Conservation (phyloP, 1,140 invertebrate species). For the Meloidogyne exigua region DNA sequence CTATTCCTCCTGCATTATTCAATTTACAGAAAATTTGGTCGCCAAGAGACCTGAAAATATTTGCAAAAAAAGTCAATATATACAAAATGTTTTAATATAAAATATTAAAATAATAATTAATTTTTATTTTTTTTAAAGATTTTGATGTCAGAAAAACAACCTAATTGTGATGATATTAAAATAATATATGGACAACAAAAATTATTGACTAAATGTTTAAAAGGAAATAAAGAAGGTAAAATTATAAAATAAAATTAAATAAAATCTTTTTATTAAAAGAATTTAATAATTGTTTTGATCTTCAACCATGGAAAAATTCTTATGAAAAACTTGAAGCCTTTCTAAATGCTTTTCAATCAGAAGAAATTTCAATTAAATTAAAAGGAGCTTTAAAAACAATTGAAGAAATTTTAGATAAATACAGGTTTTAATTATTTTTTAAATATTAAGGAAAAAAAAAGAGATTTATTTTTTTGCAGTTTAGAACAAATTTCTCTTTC, state of each 20-base stretch:
- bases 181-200: background rate
- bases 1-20: background rate
- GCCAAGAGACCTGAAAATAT: background rate
- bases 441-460: slow-evolving; percentile 32
- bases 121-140: background rate
- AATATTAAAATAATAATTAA: background rate
- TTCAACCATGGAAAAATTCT: slow-evolving; percentile 59
- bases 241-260: background rate
- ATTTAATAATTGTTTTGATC: slow-evolving; percentile 64
- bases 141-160: background rate
- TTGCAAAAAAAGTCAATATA: background rate
- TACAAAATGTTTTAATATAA: no score
- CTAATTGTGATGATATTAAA: background rate
- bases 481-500: slow-evolving; percentile 71
- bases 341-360: slow-evolving; percentile 5
- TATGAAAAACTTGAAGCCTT: slow-evolving; percentile 53
- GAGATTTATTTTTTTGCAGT: slow-evolving; percentile 65
- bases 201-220: background rate
- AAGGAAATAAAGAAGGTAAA: background rate
- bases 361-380: slow-evolving; percentile 32
- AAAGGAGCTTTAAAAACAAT: slow-evolving; percentile 37
- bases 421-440: slow-evolving; percentile 49
- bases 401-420: slow-evolving; percentile 41
- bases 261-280: slow-evolving; percentile 55
- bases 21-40: background rate